Base-by-base conservation (phyloP, 2,888 invertebrate genomes). In the Campoplex nolae region DNA sequence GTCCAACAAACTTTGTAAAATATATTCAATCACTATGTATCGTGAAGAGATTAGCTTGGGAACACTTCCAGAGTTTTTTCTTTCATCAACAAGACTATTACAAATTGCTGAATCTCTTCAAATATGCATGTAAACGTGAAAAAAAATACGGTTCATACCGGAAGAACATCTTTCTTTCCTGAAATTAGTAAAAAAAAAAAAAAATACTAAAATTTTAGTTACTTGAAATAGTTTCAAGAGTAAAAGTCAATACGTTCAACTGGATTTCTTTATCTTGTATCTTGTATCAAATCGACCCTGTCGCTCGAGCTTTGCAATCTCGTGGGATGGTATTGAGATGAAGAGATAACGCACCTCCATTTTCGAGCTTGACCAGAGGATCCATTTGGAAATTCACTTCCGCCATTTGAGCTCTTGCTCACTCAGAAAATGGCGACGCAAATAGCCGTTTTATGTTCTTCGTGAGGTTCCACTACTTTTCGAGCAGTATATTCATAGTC, bases 291-390 rank as follows among this genome's bases (percentile, higher is more conserved):
- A 70, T 54, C 51, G 16, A 51, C 11, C 3, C 54, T 35, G 42
- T 28, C 6, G 28, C 28, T 56, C 51, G 2, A 48, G 16, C 45
- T 67, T 32, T 67, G 56, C 18, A 45, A 58, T 78, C 65, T 67
- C n/a, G 16, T 35, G 56, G 18, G 48, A 75, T 45, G 75, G 42
- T 76, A 70, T 45, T 11, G 45, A 45, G 45, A 9, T 45, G 45
- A 9, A 8, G 45, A 45, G 45, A 45, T 45, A 8, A 45, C 2
- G 48, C 11, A 48, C 13, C 13, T 48, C 7, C 16, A 48, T 48
- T 42, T 42, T 42, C 42, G 42, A 45, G 45, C 45, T 13, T 13
- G 45, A 45, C 45, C 11, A 13, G 13, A 45, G 45, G 45, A 45
- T 45, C 45, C 45, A 45, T 11, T 45, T 45, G 11, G 45, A 45